Evolutionary conservation across 2,888 invertebrate genomes (phyloP).

Genomic region (Barypeithes pellucidus): DNA sequence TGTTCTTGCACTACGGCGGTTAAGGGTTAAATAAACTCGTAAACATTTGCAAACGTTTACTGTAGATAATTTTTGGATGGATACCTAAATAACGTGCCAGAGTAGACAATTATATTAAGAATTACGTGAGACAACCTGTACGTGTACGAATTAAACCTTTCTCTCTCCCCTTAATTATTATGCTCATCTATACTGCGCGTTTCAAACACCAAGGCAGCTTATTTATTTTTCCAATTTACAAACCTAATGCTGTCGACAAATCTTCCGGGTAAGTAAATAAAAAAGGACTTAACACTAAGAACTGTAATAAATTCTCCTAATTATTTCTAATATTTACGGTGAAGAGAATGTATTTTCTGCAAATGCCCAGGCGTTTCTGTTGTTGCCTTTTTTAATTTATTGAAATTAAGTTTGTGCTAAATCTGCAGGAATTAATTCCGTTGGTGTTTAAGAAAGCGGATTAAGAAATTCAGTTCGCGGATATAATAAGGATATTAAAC

Average conservation of each 20-base stretch:
- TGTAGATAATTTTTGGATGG: too few species aligned
- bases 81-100: too few species aligned
- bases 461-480: not conserved
- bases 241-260: not conserved
- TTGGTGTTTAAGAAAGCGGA: not conserved
- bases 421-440: slow-evolving; percentile 1
- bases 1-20: too few species aligned
- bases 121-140: too few species aligned
- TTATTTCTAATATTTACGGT: slow-evolving; percentile 7
- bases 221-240: slow-evolving; percentile 4
- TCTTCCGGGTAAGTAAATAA: not conserved
- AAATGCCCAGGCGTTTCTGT: slow-evolving; percentile 11
- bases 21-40: too few species aligned
- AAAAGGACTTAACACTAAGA: not conserved
- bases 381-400: slow-evolving; percentile 27
- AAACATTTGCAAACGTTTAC: too few species aligned
- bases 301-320: slow-evolving; percentile 8
- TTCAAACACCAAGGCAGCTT: not conserved
- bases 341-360: slow-evolving; percentile 1
- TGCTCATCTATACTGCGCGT: not conserved
- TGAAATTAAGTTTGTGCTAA: slow-evolving; percentile 17
- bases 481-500: too few species aligned
- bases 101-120: too few species aligned
- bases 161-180: too few species aligned
- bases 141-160: too few species aligned